These are phyloP conservation scores for Idaea straminata DNA, from an alignment of 2,888 invertebrate species.

Conservation along the genomic window DNA sequence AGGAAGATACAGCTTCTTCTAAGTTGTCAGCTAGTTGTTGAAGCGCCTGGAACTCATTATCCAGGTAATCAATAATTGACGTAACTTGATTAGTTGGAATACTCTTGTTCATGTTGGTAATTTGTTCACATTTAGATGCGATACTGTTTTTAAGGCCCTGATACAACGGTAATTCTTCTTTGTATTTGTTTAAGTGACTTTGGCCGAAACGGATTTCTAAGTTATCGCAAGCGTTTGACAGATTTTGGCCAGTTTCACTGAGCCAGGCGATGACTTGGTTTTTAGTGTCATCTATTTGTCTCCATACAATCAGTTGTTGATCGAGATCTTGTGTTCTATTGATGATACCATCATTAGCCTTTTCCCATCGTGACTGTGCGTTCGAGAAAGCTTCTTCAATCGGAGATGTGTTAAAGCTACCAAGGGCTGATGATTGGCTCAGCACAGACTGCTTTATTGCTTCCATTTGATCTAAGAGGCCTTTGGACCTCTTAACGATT, in stretches of 20 bases:
- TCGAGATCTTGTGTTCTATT: slow-evolving; percentile 90
- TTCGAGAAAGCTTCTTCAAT: slow-evolving; percentile 81
- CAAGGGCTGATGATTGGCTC: slow-evolving; percentile 84
- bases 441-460: slow-evolving; percentile 86
- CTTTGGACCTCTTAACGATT: slow-evolving; percentile 86
- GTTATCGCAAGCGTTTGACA: slow-evolving; percentile 88
- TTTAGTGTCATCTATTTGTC: slow-evolving; percentile 92
- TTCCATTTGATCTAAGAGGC: slow-evolving; percentile 88
- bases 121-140: slow-evolving; percentile 88
- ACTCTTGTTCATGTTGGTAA: slow-evolving; percentile 87
- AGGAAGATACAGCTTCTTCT: slow-evolving; percentile 85
- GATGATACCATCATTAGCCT: slow-evolving; percentile 84
- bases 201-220: slow-evolving; percentile 91
- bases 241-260: slow-evolving; percentile 87
- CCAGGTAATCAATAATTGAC: slow-evolving; percentile 83
- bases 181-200: slow-evolving; percentile 89
- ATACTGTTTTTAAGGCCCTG: slow-evolving; percentile 88
- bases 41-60: slow-evolving; percentile 88
- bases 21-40: slow-evolving; percentile 86
- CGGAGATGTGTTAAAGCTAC: slow-evolving; percentile 82
- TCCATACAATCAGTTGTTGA: slow-evolving; percentile 95
- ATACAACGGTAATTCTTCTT: slow-evolving; percentile 90
- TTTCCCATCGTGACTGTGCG: slow-evolving; percentile 85
- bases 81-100: slow-evolving; percentile 85
- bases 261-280: slow-evolving; percentile 92